Evolutionary conservation across 2,797 vertebrate genomes (phyloP).

Genomic region (Emydoidea blandingii): DNA sequence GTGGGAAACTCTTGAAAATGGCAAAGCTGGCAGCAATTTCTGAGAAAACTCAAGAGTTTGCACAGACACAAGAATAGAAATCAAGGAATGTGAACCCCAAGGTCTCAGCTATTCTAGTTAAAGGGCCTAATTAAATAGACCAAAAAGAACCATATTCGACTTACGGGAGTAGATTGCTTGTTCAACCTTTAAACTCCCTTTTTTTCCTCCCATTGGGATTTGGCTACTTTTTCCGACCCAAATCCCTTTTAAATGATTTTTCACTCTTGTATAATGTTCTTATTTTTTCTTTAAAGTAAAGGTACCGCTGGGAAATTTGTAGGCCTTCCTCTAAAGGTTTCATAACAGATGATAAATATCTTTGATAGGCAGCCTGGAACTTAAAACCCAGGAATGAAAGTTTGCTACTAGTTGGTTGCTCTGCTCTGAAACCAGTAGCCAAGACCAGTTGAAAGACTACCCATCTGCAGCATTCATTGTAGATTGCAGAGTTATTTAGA

Average conservation of each 20-base stretch:
- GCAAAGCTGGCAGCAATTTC: not conserved
- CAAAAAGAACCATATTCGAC: not conserved
- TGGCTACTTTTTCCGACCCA: constrained; percentile 36
- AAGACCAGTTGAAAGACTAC: constrained; percentile 44
- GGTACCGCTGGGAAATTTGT: constrained; percentile 55
- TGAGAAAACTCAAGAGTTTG: not conserved
- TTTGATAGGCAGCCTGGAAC: constrained; percentile 62
- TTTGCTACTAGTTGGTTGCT: constrained; percentile 58
- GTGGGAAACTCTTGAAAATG: not conserved
- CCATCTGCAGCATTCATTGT: constrained; percentile 16
- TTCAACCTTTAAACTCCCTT: constrained; percentile 27
- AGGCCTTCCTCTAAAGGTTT: constrained; percentile 53
- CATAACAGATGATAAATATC: constrained; percentile 48
- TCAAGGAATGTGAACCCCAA: not conserved
- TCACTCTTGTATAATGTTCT: not conserved
- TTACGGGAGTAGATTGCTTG: constrained; percentile 9
- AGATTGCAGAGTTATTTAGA: constrained; percentile 42
- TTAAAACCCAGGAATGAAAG: constrained; percentile 59
- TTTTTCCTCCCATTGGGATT: constrained; percentile 36
- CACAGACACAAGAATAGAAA: not conserved
- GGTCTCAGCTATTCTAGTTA: not conserved
- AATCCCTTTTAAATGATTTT: constrained; percentile 45
- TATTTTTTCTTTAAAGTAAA: constrained; percentile 45
- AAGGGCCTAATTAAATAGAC: constrained; percentile 33
- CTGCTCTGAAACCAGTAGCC: constrained; percentile 48